These are phyloP conservation scores for Lepus americanus DNA, from an alignment of 2,113 vertebrate species.

Conservation along the genomic window DNA sequence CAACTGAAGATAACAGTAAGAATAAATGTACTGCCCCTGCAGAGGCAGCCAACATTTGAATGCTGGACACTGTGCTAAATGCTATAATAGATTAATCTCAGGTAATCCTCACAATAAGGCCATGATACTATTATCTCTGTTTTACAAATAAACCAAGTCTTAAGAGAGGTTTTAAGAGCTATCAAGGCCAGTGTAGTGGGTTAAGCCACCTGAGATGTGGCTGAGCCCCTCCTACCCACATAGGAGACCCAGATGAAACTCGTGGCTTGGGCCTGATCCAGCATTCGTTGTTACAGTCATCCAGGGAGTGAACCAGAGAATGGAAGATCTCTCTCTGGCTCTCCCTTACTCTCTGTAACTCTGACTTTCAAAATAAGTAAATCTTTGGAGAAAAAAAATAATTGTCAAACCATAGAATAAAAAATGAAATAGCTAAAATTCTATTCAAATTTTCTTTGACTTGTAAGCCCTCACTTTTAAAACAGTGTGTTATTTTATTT, in stretches of 20 bases:
- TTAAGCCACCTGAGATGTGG: no score
- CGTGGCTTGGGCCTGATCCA: no score
- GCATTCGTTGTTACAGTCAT: no score
- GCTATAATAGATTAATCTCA: conserved; percentile 30
- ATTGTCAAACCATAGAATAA: conserved; percentile 18
- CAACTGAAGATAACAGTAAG: conserved; percentile 47
- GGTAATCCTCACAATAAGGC: not conserved
- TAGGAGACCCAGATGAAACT: no score
- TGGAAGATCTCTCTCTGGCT: no score
- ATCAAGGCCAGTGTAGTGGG: no score
- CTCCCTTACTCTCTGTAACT: no score
- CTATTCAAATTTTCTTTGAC: conserved; percentile 1
- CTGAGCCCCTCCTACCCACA: no score
- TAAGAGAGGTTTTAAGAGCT: not conserved
- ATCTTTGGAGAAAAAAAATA: no score
- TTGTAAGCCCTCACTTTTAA: conserved; percentile 27
- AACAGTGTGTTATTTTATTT: not conserved
- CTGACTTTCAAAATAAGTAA: no score
- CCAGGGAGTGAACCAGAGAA: no score
- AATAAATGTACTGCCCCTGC: conserved; percentile 48
- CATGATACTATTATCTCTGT: not conserved
- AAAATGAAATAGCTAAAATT: conserved; percentile 22
- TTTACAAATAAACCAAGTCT: conserved; percentile 30
- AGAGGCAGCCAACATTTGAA: conserved; percentile 21
- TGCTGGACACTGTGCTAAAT: not conserved